Conservation (phyloP, 2,113 vertebrate genomes). For the Capreolus pygargus region DNA sequence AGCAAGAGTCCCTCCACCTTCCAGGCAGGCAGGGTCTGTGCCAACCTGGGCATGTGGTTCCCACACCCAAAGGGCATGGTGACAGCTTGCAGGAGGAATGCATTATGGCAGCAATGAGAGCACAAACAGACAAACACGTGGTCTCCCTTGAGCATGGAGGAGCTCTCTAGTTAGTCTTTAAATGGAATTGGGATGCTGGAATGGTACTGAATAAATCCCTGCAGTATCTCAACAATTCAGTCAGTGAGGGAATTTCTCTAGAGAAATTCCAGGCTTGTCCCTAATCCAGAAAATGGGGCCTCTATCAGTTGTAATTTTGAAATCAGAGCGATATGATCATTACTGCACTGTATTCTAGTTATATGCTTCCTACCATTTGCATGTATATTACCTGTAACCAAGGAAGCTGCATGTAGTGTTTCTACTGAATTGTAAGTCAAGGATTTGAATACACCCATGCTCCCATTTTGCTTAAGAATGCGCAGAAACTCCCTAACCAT, state of each 20-base stretch:
- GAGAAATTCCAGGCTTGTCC: neutral
- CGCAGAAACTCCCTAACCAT: neutral
- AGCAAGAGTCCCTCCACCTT: neutral
- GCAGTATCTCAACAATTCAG: neutral
- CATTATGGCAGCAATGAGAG: neutral
- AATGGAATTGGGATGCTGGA: neutral
- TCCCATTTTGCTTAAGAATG: neutral
- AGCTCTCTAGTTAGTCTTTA: neutral
- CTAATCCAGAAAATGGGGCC: neutral
- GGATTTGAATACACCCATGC: neutral
- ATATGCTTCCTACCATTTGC: neutral
- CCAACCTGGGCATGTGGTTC: neutral
- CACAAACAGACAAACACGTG: neutral
- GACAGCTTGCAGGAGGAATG: neutral
- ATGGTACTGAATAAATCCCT: neutral
- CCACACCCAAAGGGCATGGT: accelerated
- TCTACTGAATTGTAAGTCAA: neutral
- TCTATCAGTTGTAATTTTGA: neutral
- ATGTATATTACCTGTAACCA: neutral
- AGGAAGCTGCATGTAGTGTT: neutral
- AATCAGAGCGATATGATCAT: neutral
- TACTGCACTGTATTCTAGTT: neutral
- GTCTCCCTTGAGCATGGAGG: neutral
- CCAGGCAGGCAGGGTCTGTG: neutral
- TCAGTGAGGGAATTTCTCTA: neutral